phyloP scores from a whole-genome alignment of 2,797 vertebrate species.

The Oophaga sylvatica region DNA sequence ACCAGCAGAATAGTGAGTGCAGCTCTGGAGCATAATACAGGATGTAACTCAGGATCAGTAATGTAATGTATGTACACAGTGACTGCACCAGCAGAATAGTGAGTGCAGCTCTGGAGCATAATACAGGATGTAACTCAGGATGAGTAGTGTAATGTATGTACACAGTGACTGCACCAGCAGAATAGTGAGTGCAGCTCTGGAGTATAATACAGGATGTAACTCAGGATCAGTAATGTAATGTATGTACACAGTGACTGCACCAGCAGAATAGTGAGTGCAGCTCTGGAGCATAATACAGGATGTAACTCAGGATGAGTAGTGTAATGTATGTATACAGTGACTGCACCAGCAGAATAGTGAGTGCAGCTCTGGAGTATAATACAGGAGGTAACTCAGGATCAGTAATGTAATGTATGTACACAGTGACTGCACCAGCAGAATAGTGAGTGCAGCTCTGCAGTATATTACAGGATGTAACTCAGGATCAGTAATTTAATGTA shows the following conservation, averaged over 20 bases:
- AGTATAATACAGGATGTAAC: background rate
- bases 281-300: background rate
- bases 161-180: background rate
- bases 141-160: background rate
- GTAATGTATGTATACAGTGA: conserved; percentile 2
- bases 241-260: background rate
- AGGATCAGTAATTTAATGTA: background rate
- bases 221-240: background rate
- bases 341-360: background rate
- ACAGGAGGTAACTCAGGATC: background rate
- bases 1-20: background rate
- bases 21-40: background rate
- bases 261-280: background rate
- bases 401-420: conserved; percentile 1
- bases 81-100: background rate
- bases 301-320: background rate
- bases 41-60: background rate
- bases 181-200: background rate
- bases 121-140: background rate
- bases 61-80: conserved; percentile 4
- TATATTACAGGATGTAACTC: too few relatives aligned
- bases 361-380: background rate
- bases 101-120: background rate
- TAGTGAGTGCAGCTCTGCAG: conserved; percentile 1
- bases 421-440: background rate